These are phyloP conservation scores for Bombus cullumanus DNA, from an alignment of 1,140 invertebrate genomes.

Conservation along the genomic window DNA sequence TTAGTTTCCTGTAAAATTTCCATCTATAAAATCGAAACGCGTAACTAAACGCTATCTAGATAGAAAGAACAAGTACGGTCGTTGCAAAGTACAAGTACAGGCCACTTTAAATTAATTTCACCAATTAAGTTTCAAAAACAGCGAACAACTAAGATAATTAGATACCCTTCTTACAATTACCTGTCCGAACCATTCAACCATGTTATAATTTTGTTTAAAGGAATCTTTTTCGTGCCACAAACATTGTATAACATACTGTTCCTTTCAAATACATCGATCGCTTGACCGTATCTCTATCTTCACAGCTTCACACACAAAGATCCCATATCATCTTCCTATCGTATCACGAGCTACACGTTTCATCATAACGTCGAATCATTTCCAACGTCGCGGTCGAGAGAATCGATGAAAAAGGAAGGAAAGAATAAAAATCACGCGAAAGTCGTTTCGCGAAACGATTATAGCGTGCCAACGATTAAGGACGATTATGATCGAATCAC, in stretches of 20 bases:
- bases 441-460: slow-evolving; percentile 5
- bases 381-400: neutral
- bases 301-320: neutral
- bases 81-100: neutral
- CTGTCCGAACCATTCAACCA: neutral
- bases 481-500: slow-evolving; percentile 20
- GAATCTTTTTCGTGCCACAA: neutral
- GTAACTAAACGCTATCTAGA: no score
- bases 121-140: neutral
- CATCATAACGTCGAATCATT: neutral
- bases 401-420: no score
- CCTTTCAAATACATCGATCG: neutral
- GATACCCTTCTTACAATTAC: neutral
- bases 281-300: neutral
- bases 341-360: neutral
- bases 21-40: neutral
- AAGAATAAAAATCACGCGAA: neutral
- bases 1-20: neutral
- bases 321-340: no score
- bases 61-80: no score
- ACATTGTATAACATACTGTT: no score
- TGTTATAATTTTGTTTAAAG: neutral
- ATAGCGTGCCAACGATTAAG: slow-evolving; percentile 20
- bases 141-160: neutral
- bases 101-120: neutral